Base-by-base conservation (phyloP, 2,113 vertebrate genomes). In the Rhea pennata region DNA sequence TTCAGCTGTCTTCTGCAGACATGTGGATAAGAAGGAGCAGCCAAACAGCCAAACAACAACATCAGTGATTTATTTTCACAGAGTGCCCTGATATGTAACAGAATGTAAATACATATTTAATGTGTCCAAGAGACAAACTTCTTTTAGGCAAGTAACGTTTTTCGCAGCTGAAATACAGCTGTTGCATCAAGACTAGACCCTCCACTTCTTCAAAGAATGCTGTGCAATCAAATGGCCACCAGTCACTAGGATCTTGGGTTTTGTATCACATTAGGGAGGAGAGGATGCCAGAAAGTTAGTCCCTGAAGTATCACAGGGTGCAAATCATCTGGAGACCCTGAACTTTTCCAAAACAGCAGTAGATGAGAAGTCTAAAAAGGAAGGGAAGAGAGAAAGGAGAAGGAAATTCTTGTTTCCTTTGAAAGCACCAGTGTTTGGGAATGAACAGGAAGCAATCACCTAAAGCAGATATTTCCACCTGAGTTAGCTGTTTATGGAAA, bases 71-170 rank as follows among this genome's bases (percentile, higher is more conserved):
- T 85, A 39, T 74, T 88, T 86, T 70, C 4, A 2, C 51, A 39
- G 23, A n/a, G 61, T 62, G 48, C 24, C 58, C 58, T 5, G 8
- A 1, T 71, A 72, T 56, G 40, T 93, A 78, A 89, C 15, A 74
- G 48, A 92, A 85, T 50, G 46, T 56, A 69, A 84, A 84, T 81
- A 66, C 0, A 0, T 59, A 62, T 40, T 58, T 66, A 51, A 5
- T 33, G n/a, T 80, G 72, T 84, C 42, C 64, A 81, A 93, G 72
- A 90, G 51, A 70, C 8, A 69, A 69, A 71, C 80, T 70, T 40
- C 46, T 91, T 51, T 36, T 83, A 80, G 56, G 29, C 27, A 86
- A 87, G 46, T 9, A 78, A 48, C 24, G 10, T 16, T 62, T 74
- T 92, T 54, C 42, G 44, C 16, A 79, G 12, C n/a, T 95, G 81